phyloP scores from a whole-genome alignment of 2,113 vertebrate genomes.

The Aldabrachelys gigantea region DNA sequence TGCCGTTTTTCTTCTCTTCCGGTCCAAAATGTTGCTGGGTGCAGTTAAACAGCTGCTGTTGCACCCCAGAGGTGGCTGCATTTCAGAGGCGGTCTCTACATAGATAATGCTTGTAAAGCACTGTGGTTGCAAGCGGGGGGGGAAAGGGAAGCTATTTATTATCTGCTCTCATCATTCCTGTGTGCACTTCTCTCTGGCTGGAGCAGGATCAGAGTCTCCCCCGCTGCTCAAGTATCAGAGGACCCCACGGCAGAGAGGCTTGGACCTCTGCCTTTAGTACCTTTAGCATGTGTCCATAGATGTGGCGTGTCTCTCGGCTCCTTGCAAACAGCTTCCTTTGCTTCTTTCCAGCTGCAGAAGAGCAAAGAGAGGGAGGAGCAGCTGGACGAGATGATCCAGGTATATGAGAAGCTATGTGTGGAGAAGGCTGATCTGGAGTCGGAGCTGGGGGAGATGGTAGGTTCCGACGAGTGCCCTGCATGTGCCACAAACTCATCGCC shows the following conservation, averaged over 20 bases:
- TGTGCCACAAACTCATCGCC: not conserved
- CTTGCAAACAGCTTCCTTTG: not conserved
- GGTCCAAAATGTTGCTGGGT: not conserved
- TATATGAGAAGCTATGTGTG: slow-evolving; percentile 97
- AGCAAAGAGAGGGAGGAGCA: slow-evolving; percentile 96
- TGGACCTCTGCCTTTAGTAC: not conserved
- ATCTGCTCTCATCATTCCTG: not conserved
- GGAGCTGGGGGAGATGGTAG: slow-evolving; percentile 95
- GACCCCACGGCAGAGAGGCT: not conserved
- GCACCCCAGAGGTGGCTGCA: not conserved
- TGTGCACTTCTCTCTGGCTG: not conserved
- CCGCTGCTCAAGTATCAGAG: not conserved
- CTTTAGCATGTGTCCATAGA: not conserved
- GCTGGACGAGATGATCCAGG: slow-evolving; percentile 96
- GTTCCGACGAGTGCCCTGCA: not conserved
- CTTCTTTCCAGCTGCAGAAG: slow-evolving; percentile 87
- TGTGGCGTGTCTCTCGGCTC: not conserved
- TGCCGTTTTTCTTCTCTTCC: not conserved
- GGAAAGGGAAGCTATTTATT: not conserved
- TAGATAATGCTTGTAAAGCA: not conserved
- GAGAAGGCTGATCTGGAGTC: slow-evolving; percentile 95
- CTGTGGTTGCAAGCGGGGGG: not conserved
- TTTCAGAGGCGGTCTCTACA: not conserved
- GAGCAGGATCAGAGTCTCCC: not conserved
- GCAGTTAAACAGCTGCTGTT: not conserved